Base-by-base conservation (phyloP, 2,888 invertebrate species). In the Cyaniris semiargus region DNA sequence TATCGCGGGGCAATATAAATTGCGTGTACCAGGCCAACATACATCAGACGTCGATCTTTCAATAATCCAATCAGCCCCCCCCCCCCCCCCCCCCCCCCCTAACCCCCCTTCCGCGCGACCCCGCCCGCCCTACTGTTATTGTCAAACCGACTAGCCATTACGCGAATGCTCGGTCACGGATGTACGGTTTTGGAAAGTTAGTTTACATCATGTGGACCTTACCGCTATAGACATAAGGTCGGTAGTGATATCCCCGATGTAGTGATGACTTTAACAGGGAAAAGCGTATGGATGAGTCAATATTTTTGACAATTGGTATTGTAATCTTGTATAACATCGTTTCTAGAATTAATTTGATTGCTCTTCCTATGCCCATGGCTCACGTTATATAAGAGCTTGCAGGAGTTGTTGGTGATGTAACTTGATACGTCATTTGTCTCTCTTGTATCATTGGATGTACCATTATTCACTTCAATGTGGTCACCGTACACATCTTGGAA, bases 111-210 rank as follows among this genome's bases (percentile, higher is more conserved):
- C 1, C 0, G n/a, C n/a, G n/a, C n/a, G n/a, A n/a, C 18, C 53
- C 86, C 88, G 87, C 86, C 86, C 85, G 87, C 90, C 90, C 90
- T 91, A 91, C 91, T 90, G 91, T 91, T 91, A 90, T 91, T 91
- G 91, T 91, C 91, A 89, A 90, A 89, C 88, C 88, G 87, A 86
- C 87, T 84, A 86, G 87, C 90, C 86, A 91, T 91, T 91, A 90
- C 88, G 87, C 86, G 86, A 80, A 92, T 91, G 92, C 88, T 88
- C 88, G 86, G 91, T 89, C 91, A 92, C 91, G 92, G 83, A 58
- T n/a, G 60, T 70, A 48, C 44, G 27, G 66, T 76, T 27, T n/a
- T 48, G 48, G 27, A 48, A 31, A 31, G 44, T n/a, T 31, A 1
- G n/a, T 75, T 23, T 18, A 21, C 27, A 27, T 13, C 18, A 5